A percentile compares a stretch with the other conserved stretches of the same genome.
Evolutionary conservation across 2,113 vertebrate genomes (phyloP).

Genomic region (Sterna hirundo): DNA sequence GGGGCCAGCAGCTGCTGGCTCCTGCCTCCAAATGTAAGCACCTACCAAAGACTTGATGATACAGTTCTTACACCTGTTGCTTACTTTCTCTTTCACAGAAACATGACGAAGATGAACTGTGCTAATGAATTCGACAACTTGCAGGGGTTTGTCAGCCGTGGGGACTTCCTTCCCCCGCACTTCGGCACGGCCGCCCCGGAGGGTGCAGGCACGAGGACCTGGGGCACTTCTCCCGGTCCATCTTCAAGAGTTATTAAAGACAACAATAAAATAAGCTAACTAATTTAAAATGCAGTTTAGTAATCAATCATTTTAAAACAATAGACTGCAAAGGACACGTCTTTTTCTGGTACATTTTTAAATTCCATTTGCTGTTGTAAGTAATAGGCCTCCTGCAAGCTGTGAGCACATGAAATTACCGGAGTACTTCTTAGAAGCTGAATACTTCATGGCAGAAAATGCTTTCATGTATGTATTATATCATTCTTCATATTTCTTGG

Average conservation of each 20-base stretch:
- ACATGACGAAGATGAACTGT: not conserved
- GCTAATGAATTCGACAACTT: not conserved
- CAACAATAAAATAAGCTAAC: not conserved
- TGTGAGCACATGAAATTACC: not conserved
- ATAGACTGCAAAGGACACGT: not conserved
- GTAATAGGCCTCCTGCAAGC: not conserved
- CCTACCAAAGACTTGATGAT: not conserved
- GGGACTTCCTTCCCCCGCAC: not conserved
- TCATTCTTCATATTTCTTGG: not conserved
- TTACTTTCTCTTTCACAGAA: not conserved
- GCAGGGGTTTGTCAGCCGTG: not conserved
- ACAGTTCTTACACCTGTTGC: not conserved
- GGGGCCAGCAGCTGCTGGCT: fast-evolving
- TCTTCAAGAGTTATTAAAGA: not conserved
- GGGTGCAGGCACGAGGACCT: fast-evolving
- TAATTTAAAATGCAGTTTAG: not conserved
- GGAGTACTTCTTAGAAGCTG: not conserved
- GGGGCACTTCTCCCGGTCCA: not conserved
- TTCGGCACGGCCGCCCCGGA: fast-evolving
- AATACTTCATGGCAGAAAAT: not conserved
- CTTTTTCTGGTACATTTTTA: not conserved
- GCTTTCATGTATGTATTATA: not conserved
- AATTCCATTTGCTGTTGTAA: not conserved
- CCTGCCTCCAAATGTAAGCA: not conserved
- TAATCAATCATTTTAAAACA: not conserved